Conservation (phyloP, 2,113 vertebrate species). For the Eretmochelys imbricata region DNA sequence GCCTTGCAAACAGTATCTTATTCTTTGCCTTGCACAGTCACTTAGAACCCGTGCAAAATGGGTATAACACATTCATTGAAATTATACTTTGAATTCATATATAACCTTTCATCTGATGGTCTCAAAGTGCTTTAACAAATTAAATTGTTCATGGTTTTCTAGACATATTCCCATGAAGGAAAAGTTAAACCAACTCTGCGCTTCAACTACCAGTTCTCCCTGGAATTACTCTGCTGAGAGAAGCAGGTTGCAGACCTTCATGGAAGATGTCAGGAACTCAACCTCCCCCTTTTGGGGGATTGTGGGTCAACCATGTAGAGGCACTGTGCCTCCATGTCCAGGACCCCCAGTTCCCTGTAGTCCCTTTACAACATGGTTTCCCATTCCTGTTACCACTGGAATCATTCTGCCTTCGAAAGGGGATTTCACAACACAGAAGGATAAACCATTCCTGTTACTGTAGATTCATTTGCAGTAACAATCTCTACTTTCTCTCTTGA, state of each 20-base stretch:
- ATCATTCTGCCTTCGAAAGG: neutral
- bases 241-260: neutral
- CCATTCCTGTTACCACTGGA: neutral
- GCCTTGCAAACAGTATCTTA: neutral
- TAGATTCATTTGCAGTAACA: neutral
- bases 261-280: neutral
- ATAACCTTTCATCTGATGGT: neutral
- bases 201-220: neutral
- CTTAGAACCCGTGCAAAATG: neutral
- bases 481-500: neutral
- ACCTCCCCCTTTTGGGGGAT: neutral
- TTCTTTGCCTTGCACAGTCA: neutral
- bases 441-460: neutral
- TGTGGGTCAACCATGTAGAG: neutral
- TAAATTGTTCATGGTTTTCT: neutral
- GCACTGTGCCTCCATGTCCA: neutral
- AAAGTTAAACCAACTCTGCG: neutral
- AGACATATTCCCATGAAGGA: neutral
- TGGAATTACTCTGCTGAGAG: neutral
- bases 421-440: neutral
- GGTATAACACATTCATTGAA: neutral
- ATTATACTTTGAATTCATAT: neutral
- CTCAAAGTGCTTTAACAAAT: neutral
- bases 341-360: rapidly evolving
- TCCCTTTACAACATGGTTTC: neutral